Base-by-base conservation (phyloP, 2,888 invertebrate species). In the Volucella inanis region DNA sequence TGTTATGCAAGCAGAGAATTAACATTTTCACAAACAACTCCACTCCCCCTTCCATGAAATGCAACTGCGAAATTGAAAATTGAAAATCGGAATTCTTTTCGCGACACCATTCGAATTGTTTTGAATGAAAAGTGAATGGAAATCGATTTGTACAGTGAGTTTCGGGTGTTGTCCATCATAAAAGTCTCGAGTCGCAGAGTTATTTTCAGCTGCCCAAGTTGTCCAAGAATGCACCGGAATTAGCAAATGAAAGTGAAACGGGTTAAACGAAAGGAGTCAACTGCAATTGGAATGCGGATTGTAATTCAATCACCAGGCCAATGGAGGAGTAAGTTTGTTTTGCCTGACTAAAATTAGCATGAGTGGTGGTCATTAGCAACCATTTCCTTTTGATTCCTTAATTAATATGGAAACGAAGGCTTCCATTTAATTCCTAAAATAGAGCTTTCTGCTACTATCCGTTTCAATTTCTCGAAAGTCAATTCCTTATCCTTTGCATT, bases 261-360 rank as follows among this genome's bases (percentile, higher is more conserved):
- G 4, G 22, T 22, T 22, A n/a, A 9, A 31, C 38, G 14, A 41
- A 14, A 57, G 15, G 64, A 54, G 18, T 43, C 31, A 22, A 18
- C 31, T 50, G 55, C 41, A 64, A 67, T 81, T 80, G 70, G 76
- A 76, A 85, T 85, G 85, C 81, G 50, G 81, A 81, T 81, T 76
- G 55, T 64, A 68, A 81, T 67, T 68, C 81, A 50, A 77, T 71
- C 65, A 54, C 50, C 54, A 71, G 49, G 67, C 55, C 70, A 85
- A 85, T 85, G 85, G 85, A 81, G 57, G 85, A 81, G 85, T 85
- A 81, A 85, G 85, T 81, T 18, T 15, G 39, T 11, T 68, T 49
- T 15, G 11, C 43, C 12, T 43, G 1, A n/a, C 9, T 45, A 8
- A 43, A 45, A 22, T 15, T 77, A 18, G 11, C 8, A 39, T 50